Conservation (phyloP, 1,140 invertebrate genomes). For the Drosophila prosaltans region DNA sequence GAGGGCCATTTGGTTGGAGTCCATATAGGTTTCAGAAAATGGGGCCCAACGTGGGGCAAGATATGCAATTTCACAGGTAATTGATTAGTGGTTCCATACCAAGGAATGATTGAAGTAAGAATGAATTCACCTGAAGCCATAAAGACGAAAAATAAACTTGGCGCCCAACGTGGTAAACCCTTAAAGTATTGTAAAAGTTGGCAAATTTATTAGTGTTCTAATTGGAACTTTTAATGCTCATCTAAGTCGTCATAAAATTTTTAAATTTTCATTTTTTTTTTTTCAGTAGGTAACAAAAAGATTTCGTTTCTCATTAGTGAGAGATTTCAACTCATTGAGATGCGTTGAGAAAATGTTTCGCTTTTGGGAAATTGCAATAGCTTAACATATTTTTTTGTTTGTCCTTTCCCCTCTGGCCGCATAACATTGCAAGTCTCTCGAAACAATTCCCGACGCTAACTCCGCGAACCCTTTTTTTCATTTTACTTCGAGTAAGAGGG, state of each 20-base stretch:
- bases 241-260: too few species aligned
- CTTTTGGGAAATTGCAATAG: constrained; percentile 13
- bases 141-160: too few species aligned
- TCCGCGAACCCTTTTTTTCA: constrained; percentile 58
- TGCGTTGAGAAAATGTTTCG: constrained; percentile 9
- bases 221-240: too few species aligned
- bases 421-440: constrained; percentile 43
- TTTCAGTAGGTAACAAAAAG: too few species aligned
- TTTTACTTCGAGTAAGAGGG: constrained; percentile 8
- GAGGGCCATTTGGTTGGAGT: too few species aligned
- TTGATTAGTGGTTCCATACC: too few species aligned
- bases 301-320: background rate
- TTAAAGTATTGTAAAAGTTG: background rate
- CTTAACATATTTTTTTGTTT: constrained; percentile 5
- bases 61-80: too few species aligned
- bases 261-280: background rate
- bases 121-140: too few species aligned
- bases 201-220: too few species aligned
- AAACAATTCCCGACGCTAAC: constrained; percentile 43
- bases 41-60: too few species aligned
- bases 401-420: background rate
- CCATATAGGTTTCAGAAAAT: too few species aligned
- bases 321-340: constrained; percentile 7
- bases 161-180: background rate
- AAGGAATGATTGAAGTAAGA: too few species aligned